Conservation (phyloP, 2,113 vertebrate species). For the Steatornis caripensis region DNA sequence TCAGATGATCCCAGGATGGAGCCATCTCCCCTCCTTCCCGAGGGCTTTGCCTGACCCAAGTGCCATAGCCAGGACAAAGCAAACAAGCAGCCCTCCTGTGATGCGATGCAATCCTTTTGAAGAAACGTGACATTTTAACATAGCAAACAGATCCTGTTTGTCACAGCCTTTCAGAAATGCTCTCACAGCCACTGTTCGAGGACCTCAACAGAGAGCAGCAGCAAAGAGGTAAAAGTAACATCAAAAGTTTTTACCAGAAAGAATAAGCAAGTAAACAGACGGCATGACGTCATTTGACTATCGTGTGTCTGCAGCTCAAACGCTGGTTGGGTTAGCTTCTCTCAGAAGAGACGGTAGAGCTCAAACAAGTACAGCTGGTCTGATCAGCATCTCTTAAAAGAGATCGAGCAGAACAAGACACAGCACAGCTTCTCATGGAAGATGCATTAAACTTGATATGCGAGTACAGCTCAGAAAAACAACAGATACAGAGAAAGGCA, state of each 20-base stretch:
- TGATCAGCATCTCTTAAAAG: neutral
- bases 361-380: neutral
- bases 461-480: neutral
- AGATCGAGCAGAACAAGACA: fast-evolving
- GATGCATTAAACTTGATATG: neutral
- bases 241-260: neutral
- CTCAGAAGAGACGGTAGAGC: neutral
- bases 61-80: neutral
- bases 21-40: neutral
- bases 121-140: neutral
- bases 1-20: neutral
- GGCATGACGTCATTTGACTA: neutral
- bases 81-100: neutral
- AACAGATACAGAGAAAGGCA: neutral
- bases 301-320: neutral
- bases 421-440: neutral
- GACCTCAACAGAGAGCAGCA: neutral
- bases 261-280: neutral
- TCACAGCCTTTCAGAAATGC: neutral
- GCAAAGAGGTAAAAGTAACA: neutral
- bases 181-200: neutral
- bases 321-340: neutral
- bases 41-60: fast-evolving
- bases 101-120: fast-evolving
- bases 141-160: neutral